phyloP scores from a whole-genome alignment of 2,888 invertebrate genomes.

The Callosobruchus maculatus region DNA sequence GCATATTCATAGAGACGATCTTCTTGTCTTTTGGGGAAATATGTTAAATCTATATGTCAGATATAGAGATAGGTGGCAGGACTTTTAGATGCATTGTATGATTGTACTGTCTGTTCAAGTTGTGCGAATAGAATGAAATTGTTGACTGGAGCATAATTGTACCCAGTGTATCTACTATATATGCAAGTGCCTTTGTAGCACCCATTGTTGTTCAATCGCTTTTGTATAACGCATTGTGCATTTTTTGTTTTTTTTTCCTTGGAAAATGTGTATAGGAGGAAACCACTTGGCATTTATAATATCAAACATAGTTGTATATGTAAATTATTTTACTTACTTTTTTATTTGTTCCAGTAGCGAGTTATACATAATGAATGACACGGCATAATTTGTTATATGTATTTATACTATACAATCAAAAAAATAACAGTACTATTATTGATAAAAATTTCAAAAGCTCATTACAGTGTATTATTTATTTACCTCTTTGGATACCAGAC shows the following conservation, averaged over 20 bases:
- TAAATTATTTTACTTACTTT: constrained; percentile 28
- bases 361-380: constrained; percentile 40
- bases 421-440: constrained; percentile 28
- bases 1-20: too few relatives aligned
- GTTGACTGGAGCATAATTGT: constrained; percentile 6
- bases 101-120: neutral
- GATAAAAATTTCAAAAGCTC: constrained; percentile 23
- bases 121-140: neutral
- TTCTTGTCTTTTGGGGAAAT: too few relatives aligned
- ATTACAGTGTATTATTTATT: neutral
- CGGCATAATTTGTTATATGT: constrained; percentile 39
- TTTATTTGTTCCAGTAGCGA: constrained; percentile 25
- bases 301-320: constrained; percentile 18
- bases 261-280: neutral
- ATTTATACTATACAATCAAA: constrained; percentile 27
- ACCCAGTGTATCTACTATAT: constrained; percentile 1
- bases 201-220: constrained; percentile 19
- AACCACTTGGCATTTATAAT: constrained; percentile 33
- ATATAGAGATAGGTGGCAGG: too few relatives aligned
- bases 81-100: too few relatives aligned
- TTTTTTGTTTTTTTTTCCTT: neutral
- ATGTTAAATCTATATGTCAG: too few relatives aligned
- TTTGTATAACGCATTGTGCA: constrained; percentile 31
- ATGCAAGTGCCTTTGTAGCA: constrained; percentile 24
- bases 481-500: neutral